Conservation (phyloP, 2,888 invertebrate species). For the Erannis defoliaria region DNA sequence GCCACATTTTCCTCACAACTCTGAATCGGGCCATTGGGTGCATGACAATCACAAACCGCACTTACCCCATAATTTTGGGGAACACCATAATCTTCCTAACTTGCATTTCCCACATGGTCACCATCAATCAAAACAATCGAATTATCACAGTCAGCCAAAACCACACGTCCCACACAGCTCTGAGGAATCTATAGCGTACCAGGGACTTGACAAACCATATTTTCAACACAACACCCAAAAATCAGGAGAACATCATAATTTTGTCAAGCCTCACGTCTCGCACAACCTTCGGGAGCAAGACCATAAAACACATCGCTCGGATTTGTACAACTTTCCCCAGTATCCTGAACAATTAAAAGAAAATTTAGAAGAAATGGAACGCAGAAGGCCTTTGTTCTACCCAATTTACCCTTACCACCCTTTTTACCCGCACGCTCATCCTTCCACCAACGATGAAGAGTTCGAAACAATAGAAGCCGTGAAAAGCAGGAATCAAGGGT, state of each 20-base stretch:
- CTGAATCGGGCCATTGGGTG: neutral
- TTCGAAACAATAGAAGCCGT: constrained; percentile 21
- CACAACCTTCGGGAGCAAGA: neutral
- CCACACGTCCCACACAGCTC: neutral
- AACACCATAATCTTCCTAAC: neutral
- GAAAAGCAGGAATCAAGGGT: constrained; percentile 4
- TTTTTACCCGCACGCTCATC: constrained; percentile 18
- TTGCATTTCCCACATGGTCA: neutral
- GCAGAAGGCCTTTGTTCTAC: constrained; percentile 25
- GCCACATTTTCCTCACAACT: neutral
- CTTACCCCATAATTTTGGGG: neutral
- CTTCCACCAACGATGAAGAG: constrained; percentile 23
- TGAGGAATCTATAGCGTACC: neutral
- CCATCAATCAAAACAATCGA: neutral
- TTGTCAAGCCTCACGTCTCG: neutral
- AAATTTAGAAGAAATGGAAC: constrained; percentile 6
- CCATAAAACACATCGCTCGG: neutral
- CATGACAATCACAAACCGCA: neutral
- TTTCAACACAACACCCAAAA: neutral
- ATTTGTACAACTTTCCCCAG: constrained; percentile 11
- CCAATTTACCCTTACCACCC: constrained; percentile 17
- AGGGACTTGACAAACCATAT: neutral
- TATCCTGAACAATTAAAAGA: neutral
- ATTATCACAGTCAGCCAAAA: neutral
- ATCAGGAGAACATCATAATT: neutral